Base-by-base conservation (phyloP, 2,113 vertebrate species). In the Leucopsar rothschildi region DNA sequence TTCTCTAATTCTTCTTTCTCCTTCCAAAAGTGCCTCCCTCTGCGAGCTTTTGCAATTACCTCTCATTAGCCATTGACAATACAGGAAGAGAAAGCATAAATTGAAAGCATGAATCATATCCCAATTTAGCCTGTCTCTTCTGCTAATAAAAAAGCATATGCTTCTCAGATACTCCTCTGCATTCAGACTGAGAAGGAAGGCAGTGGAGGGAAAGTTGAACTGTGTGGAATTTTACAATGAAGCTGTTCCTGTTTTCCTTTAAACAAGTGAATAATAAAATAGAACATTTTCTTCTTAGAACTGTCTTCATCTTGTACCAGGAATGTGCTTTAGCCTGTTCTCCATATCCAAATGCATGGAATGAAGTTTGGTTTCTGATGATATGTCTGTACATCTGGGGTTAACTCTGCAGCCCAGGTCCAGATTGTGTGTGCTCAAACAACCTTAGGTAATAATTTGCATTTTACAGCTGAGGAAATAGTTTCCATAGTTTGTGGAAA, bases 31-130 rank as follows among this genome's bases (percentile, higher is more conserved):
- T 88, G 49, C 69, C 56, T 95, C 87, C 64, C 75, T 57, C 64
- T 75, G 64, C 0, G 4, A 90, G 82, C 63, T 81, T 86, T 86
- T 78, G 68, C 80, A 95, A 88, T 97, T 94, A 88, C 72, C 76
- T 95, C 82, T 88, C 90, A 86, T 86, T 94, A 86, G 80, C 68
- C 68, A 90, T 56, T 86, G 94, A 90, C 88, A 92, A 90, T 91
- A 66, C 75, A 78, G 86, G 94, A 86, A 86, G 88, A 81, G 79
- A 94, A 94, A 49, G 69, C 71, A 81, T 88, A 94, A 96, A 96
- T 42, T 93, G 65, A 76, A 86, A 83, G 68, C 64, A 93, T 93
- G 93, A 95, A 96, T 96, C 86, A 94, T 90, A 94, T 68, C 80
- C 86, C 60, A 73, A 31, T 94, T 93, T 86, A 93, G 82, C 49